Evolutionary conservation across 2,888 invertebrate genomes (phyloP).

Genomic region (Philereme transversata): DNA sequence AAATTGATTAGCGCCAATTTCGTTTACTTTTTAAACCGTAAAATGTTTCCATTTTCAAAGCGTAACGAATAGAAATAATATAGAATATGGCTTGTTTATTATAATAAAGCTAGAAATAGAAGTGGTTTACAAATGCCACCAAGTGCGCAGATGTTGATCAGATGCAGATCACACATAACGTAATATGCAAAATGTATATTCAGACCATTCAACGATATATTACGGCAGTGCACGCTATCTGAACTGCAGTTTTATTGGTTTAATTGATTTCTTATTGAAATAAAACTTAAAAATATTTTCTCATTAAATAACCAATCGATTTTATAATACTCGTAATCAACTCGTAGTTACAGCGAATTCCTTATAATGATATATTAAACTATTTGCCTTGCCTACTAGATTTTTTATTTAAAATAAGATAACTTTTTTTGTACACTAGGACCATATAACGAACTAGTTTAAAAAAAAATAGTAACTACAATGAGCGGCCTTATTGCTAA

Average conservation of each 20-base stretch:
- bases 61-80: not conserved
- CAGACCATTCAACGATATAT: conserved; percentile 17
- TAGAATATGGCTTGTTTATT: conserved; percentile 11
- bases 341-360: no score
- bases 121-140: conserved; percentile 24
- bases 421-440: no score
- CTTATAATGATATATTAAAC: no score
- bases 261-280: conserved; percentile 18
- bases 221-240: conserved; percentile 17
- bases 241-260: conserved; percentile 15
- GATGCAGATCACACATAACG: conserved; percentile 15
- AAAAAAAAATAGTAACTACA: no score
- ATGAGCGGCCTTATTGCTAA: no score
- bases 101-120: conserved; percentile 22
- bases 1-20: not conserved
- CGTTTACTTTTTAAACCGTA: not conserved
- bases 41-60: conserved; percentile 7
- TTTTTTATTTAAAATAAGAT: no score
- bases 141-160: conserved; percentile 23
- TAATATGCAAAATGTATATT: conserved; percentile 18
- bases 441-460: no score
- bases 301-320: no score
- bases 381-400: no score
- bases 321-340: no score
- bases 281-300: not conserved